phyloP scores from a whole-genome alignment of 2,888 invertebrate species.

The Junonia oenone region DNA sequence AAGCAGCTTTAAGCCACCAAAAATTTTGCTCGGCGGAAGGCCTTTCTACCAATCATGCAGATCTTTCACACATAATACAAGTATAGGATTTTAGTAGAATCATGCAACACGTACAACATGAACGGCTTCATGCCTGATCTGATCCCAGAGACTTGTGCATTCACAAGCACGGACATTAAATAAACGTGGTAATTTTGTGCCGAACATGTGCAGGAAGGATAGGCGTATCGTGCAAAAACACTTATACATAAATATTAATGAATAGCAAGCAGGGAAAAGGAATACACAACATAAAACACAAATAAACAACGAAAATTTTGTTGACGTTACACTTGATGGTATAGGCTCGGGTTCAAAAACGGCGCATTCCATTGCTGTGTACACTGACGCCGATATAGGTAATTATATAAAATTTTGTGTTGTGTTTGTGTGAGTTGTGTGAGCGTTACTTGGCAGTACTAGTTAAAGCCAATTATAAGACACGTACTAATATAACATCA shows the following conservation, averaged over 20 bases:
- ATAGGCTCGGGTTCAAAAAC: slow-evolving; percentile 58
- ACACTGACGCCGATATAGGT: slow-evolving; percentile 55
- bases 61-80: slow-evolving; percentile 62
- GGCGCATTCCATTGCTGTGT: slow-evolving; percentile 69
- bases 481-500: slow-evolving; percentile 11
- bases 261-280: slow-evolving; percentile 72
- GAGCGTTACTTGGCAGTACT: slow-evolving; percentile 51
- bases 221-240: slow-evolving; percentile 73
- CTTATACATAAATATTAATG: slow-evolving; percentile 48
- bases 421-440: slow-evolving; percentile 42
- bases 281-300: slow-evolving; percentile 53
- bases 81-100: slow-evolving; percentile 58
- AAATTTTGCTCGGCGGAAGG: slow-evolving; percentile 60
- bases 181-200: slow-evolving; percentile 65
- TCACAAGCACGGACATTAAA: slow-evolving; percentile 70
- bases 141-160: slow-evolving; percentile 66
- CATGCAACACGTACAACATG: slow-evolving; percentile 78
- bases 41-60: slow-evolving; percentile 75
- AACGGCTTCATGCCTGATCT: slow-evolving; percentile 71
- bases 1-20: slow-evolving; percentile 69
- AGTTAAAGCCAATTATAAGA: slow-evolving; percentile 36
- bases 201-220: slow-evolving; percentile 69
- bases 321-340: slow-evolving; percentile 58
- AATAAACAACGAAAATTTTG: slow-evolving; percentile 48
- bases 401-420: slow-evolving; percentile 33